Percentiles rank a stretch among this genome's conserved stretches.
These are phyloP conservation scores for Agriopis leucophaearia DNA, from an alignment of 2,888 invertebrate species.

Conservation along the genomic window DNA sequence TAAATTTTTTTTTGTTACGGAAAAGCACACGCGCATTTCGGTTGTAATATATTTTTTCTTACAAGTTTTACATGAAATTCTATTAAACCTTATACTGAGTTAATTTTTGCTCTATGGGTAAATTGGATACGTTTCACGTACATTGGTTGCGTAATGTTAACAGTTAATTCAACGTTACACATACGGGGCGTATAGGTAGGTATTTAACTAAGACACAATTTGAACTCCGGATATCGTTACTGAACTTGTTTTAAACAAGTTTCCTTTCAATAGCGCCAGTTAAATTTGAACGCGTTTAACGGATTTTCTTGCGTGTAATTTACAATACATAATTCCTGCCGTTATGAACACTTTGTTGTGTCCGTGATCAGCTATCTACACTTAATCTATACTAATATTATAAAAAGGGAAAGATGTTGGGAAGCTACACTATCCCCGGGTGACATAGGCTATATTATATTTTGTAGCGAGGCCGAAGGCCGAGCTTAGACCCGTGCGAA, in stretches of 20 bases:
- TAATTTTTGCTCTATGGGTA: conserved; percentile 3
- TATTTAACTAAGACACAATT: conserved; percentile 8
- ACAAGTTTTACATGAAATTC: background rate
- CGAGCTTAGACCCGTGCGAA: too few relatives aligned
- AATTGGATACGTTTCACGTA: conserved; percentile 10
- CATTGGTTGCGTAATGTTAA: conserved; percentile 8
- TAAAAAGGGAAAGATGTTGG: too few relatives aligned
- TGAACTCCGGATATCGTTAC: conserved; percentile 3
- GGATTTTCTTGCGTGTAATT: background rate
- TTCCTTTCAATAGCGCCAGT: background rate
- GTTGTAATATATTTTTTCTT: background rate
- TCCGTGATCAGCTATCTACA: too few relatives aligned
- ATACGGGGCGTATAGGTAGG: conserved; percentile 4
- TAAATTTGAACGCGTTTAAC: background rate
- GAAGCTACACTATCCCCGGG: too few relatives aligned
- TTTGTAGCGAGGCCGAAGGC: too few relatives aligned
- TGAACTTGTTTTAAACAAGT: conserved; percentile 12
- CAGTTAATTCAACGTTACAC: conserved; percentile 25
- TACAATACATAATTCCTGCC: too few relatives aligned
- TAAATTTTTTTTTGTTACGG: too few relatives aligned
- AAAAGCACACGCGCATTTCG: background rate
- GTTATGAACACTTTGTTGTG: too few relatives aligned
- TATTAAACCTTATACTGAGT: background rate
- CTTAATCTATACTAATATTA: too few relatives aligned
- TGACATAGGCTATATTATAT: too few relatives aligned